Conservation (phyloP, 2,113 vertebrate species). For the Pyxicephalus adspersus region DNA sequence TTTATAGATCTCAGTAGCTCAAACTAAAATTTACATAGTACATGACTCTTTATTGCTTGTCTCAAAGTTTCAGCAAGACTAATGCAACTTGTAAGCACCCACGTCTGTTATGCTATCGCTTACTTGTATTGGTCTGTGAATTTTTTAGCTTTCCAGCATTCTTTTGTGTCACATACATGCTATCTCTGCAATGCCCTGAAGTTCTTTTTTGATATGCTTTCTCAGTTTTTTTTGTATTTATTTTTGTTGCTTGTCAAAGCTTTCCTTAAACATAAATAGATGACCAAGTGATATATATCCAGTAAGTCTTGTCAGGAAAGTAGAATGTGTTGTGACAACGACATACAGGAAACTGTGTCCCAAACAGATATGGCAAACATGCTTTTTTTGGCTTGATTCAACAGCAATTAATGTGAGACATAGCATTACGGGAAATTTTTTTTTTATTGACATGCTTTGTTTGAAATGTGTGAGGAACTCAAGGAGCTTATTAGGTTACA, state of each 20-base stretch:
- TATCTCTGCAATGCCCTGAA: conserved; percentile 13
- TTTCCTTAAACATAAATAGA: conserved; percentile 46
- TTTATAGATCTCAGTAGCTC: no score
- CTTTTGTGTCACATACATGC: not conserved
- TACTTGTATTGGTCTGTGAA: no score
- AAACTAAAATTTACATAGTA: no score
- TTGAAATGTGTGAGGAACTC: conserved; percentile 24
- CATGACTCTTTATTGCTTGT: no score
- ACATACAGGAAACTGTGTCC: conserved; percentile 34
- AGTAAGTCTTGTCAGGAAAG: conserved; percentile 26
- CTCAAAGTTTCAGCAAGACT: no score
- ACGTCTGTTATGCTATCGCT: no score
- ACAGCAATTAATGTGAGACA: conserved; percentile 19
- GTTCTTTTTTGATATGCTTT: conserved; percentile 7
- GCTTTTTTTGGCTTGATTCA: conserved; percentile 35
- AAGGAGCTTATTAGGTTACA: conserved; percentile 3
- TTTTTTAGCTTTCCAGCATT: no score
- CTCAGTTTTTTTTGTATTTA: not conserved
- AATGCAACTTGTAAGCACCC: no score
- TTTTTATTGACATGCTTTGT: conserved; percentile 3
- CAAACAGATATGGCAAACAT: conserved; percentile 14
- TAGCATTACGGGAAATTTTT: conserved; percentile 9
- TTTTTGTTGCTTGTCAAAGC: conserved; percentile 51
- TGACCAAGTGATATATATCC: conserved; percentile 46
- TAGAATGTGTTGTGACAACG: conserved; percentile 49